phyloP scores from a whole-genome alignment of 2,888 invertebrate species.

The Drosophila mulleri region DNA sequence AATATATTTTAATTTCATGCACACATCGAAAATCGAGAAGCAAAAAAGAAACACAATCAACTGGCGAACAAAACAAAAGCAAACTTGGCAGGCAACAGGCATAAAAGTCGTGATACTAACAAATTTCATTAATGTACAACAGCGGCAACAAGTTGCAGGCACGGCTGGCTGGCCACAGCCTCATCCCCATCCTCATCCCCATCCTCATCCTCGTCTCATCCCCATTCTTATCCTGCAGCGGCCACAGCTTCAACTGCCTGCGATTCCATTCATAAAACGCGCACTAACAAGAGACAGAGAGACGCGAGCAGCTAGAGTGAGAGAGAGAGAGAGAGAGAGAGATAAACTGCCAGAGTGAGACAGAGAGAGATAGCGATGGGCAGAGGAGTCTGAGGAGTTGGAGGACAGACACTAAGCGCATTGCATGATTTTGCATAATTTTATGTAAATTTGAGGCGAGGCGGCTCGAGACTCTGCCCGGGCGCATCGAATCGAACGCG shows the following conservation, averaged over 20 bases:
- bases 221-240: slow-evolving; percentile 18
- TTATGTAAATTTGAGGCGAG: slow-evolving; percentile 71
- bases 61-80: slow-evolving; percentile 72
- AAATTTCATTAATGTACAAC: slow-evolving; percentile 83
- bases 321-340: not conserved
- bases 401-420: slow-evolving; percentile 75
- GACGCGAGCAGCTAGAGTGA: not conserved
- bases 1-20: slow-evolving; percentile 75
- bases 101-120: slow-evolving; percentile 83
- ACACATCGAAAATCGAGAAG: slow-evolving; percentile 42
- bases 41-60: slow-evolving; percentile 33
- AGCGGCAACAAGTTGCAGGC: slow-evolving; percentile 79
- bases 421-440: slow-evolving; percentile 80
- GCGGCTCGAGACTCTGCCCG: slow-evolving; percentile 49
- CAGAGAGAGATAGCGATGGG: slow-evolving; percentile 17
- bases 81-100: slow-evolving; percentile 72
- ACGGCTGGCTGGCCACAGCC: slow-evolving; percentile 29
- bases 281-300: slow-evolving; percentile 48
- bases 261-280: slow-evolving; percentile 78
- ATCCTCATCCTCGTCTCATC: not conserved
- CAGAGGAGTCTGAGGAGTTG: not conserved
- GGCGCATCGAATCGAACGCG: slow-evolving; percentile 38
- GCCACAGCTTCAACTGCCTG: slow-evolving; percentile 31
- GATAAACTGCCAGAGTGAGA: no score
- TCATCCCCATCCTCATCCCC: not conserved